Base-by-base conservation (phyloP, 2,888 invertebrate species). In the Melinaea menophilus region DNA sequence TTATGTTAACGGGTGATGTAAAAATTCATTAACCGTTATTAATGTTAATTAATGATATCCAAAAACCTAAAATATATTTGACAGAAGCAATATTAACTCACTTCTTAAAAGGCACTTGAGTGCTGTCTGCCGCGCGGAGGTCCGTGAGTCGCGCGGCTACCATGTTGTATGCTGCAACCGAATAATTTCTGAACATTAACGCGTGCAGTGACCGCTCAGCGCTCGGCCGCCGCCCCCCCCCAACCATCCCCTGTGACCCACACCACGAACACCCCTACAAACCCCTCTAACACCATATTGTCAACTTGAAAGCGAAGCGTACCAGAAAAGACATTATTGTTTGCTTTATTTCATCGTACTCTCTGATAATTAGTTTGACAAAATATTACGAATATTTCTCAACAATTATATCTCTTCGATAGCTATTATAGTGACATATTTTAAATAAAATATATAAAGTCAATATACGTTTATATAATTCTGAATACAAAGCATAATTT, bases 101-200 rank as follows among this genome's bases (percentile, higher is more conserved):
- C 98, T 97, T 97, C 94, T 97, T 97, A 94, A 97, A 96, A 96
- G 97, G 97, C 96, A 98, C 96, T 95, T 96, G 96, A 94, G 97
- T 97, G 95, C 96, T 95, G 93, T 95, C 93, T 88, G 97, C 97
- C 90, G 97, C 97, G 91, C 97, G 95, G 81, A 96, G 94, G 91
- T 98, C 97, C 78, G 97, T 97, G 87, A 97, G 95, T 88, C 98
- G 95, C 94, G 97, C 97, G 91, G 98, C 96, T 93, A 98, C 98
- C 97, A 98, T 97, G 93, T 97, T 97, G 94, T 98, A 98, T 92
- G 97, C 98, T 98, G 95, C 91, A 96, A 95, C 90, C 94, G 93
- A 90, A 93, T 93, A 84, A 93, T 93, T 93, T 93, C 93, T 93
- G 79, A 76, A 86, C 80, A 88, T 91, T 87, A 91, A 88, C 82